Evolutionary conservation across 2,113 vertebrate species (phyloP).

Genomic region (Pithys albifrons): DNA sequence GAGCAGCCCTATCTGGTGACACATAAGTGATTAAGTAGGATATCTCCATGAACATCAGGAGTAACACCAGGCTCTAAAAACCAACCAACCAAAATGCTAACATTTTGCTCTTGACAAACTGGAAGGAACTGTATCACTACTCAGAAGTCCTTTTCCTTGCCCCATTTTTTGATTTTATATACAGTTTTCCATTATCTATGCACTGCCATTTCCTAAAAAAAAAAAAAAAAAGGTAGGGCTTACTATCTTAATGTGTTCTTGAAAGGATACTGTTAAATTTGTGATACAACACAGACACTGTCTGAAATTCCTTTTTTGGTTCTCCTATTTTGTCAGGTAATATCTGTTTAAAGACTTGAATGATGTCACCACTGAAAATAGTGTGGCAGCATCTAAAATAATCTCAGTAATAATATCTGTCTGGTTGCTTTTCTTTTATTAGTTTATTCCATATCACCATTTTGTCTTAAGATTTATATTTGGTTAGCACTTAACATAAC

Average conservation of each 20-base stretch:
- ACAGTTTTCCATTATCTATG: neutral
- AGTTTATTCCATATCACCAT: neutral
- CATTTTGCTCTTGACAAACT: neutral
- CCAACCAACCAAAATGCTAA: neutral
- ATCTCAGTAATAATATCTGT: neutral
- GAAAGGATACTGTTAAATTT: constrained; percentile 33
- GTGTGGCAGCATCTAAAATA: neutral
- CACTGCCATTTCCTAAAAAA: neutral
- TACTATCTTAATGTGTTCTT: neutral
- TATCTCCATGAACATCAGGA: neutral
- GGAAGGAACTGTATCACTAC: neutral
- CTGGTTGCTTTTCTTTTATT: constrained; percentile 22
- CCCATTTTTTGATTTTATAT: neutral
- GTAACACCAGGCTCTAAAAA: neutral
- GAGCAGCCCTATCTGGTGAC: neutral
- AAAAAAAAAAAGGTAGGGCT: neutral
- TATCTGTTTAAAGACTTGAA: constrained; percentile 15
- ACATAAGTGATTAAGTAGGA: neutral
- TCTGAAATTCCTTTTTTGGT: constrained; percentile 11
- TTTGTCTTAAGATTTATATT: constrained; percentile 23
- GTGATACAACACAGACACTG: neutral
- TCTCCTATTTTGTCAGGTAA: constrained; percentile 27
- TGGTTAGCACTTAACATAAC: neutral
- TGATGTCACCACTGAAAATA: constrained; percentile 16
- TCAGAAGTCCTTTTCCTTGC: neutral